Conservation (phyloP, 2,888 invertebrate genomes). For the Coelopa pilipes region DNA sequence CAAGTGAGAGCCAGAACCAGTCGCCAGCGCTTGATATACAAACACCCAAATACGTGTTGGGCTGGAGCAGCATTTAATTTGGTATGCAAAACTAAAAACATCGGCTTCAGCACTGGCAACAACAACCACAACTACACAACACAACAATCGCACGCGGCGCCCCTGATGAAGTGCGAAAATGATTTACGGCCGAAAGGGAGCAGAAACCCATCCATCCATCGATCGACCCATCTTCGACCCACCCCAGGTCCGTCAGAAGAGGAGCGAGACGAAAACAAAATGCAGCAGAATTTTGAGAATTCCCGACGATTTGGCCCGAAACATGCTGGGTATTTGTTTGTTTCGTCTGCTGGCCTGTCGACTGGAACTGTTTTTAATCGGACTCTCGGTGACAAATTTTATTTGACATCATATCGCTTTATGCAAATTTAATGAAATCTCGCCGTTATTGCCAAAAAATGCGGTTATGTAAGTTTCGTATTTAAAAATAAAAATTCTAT, state of each 20-base stretch:
- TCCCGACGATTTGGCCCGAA: no score
- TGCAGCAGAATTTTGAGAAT: no score
- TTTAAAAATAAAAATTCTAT: neutral
- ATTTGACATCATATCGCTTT: constrained; percentile 3
- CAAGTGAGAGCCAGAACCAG: no score
- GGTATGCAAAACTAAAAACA: no score
- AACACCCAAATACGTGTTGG: no score
- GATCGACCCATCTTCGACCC: no score
- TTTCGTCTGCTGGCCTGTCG: neutral
- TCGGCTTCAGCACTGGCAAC: no score
- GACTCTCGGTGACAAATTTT: constrained; percentile 11
- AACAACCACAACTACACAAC: neutral
- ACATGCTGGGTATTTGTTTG: no score
- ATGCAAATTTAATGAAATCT: constrained; percentile 15
- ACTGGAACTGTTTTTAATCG: neutral
- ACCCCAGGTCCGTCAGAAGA: neutral
- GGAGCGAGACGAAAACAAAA: neutral
- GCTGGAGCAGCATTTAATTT: no score
- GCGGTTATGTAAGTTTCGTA: constrained; percentile 20
- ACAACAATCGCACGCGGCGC: neutral
- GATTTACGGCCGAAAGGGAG: constrained; percentile 3
- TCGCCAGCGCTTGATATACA: no score
- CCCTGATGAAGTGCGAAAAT: neutral
- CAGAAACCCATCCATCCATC: neutral
- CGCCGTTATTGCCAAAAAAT: constrained; percentile 13